A percentile compares a stretch with the other conserved stretches of the same genome.
phyloP scores from a whole-genome alignment of 2,797 vertebrate species.

The Eptatretus atami region DNA sequence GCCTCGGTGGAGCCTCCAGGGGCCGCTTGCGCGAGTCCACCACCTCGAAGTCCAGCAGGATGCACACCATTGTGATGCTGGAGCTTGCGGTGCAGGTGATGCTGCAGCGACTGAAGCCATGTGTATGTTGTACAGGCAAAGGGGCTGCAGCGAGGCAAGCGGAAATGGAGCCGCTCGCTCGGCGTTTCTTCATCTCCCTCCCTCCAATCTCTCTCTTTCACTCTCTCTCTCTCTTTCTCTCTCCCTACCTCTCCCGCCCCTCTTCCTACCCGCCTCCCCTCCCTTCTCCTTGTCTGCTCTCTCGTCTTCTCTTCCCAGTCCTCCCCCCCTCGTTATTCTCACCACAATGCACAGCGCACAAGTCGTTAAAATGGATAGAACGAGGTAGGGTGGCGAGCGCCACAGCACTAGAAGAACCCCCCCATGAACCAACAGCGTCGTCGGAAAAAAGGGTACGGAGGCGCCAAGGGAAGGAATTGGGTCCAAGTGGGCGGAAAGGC shows the following conservation, averaged over 20 bases:
- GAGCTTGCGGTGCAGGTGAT: constrained; percentile 15
- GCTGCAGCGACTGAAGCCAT: constrained; percentile 2
- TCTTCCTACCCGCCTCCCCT: background rate
- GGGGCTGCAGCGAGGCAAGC: background rate
- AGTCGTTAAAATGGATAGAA: too few relatives aligned
- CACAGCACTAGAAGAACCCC: too few relatives aligned
- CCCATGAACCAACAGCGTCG: too few relatives aligned
- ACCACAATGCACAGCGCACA: background rate
- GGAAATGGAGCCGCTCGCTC: constrained; percentile 1
- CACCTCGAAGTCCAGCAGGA: constrained; percentile 26
- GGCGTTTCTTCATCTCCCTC: constrained; percentile 8
- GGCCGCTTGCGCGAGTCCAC: constrained; percentile 30
- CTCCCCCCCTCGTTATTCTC: background rate
- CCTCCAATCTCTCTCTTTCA: constrained; percentile 10
- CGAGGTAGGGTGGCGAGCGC: too few relatives aligned
- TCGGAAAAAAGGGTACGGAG: too few relatives aligned
- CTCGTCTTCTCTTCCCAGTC: background rate
- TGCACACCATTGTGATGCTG: constrained; percentile 27
- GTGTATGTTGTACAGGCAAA: background rate
- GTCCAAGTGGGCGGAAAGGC: too few relatives aligned
- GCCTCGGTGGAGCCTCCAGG: constrained; percentile 28
- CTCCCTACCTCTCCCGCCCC: background rate
- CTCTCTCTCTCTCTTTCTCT: constrained; percentile 9
- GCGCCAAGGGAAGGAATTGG: too few relatives aligned
- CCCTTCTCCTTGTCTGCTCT: background rate